Evolutionary conservation across 2,797 vertebrate species (phyloP), one percentile per base, ranked within the genome.

Genomic region (Gobio occitaniae): DNA sequence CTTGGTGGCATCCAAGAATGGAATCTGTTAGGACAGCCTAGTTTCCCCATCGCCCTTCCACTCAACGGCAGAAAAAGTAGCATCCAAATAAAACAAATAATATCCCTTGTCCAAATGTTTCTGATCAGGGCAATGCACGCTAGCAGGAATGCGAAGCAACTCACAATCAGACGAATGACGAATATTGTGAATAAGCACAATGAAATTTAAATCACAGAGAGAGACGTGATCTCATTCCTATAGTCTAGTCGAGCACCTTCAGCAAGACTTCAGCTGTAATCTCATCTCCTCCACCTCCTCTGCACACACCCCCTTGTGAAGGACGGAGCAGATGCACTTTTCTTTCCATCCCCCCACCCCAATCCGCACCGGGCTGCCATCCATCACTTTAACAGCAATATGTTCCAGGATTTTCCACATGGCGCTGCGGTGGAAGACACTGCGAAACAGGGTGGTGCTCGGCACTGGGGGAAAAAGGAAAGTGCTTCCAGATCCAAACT

Each of bases 401-500:
- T 86, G 84, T 87, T 88, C 82, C 80, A 87, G 88, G 87, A 78
- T 90, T 89, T 91, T 89, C 87, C 75, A 87, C 85, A 82, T 38
- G 77, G 89, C 79, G 68, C 76, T 48, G 87, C 17, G 29, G 74
- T 86, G 82, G 78, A 89, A 80, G 87, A 79, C 36, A 69, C 56
- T n/a, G 82, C 8, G 81, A 68, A 78, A 52, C 69, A 78, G 80
- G 86, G 84, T 17, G 77, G 85, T 76, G 85, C 83, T 77, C 29
- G 59, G 86, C 85, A 84, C 76, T 89, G 78, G 72, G 65, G 89
- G 85, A 88, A 65, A 86, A 84, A 83, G 72, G 83, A 89, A 91
- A 93, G 85, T 82, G 81, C 86, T 91, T 89, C 88, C 89, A 91
- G 89, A 89, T 79, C 84, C 85, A 79, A 84, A 83, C 85, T 90